Evolutionary conservation across 2,888 invertebrate species (phyloP).

Genomic region (Cremastobaeus sp.): DNA sequence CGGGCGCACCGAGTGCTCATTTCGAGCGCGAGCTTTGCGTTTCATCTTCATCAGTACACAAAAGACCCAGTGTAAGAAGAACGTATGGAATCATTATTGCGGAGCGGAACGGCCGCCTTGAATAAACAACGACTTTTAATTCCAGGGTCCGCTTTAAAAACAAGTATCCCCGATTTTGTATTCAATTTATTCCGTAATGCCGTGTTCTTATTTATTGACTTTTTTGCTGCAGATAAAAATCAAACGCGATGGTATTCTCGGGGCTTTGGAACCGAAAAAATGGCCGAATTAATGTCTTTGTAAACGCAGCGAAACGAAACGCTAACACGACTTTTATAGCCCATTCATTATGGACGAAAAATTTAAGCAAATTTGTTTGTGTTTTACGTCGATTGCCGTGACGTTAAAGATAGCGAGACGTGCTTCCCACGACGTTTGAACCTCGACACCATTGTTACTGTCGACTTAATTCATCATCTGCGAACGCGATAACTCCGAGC

Average conservation of each 20-base stretch:
- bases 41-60: conserved; percentile 42
- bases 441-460: conserved; percentile 17
- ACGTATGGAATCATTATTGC: conserved; percentile 31
- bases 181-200: conserved; percentile 6
- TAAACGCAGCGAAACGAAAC: conserved; percentile 22
- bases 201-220: conserved; percentile 1
- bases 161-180: conserved; percentile 4
- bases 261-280: not conserved
- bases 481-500: conserved; percentile 41
- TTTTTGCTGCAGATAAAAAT: conserved; percentile 6
- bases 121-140: conserved; percentile 5
- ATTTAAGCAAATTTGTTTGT: conserved; percentile 31
- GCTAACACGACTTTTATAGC: conserved; percentile 24
- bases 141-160: conserved; percentile 4
- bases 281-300: conserved; percentile 24
- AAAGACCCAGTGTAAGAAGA: conserved; percentile 19
- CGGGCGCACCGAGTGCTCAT: conserved; percentile 13
- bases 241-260: conserved; percentile 2
- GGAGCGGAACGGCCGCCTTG: not conserved
- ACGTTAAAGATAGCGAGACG: conserved; percentile 40
- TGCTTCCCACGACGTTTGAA: conserved; percentile 34
- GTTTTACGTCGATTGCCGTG: conserved; percentile 23
- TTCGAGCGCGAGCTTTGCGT: conserved; percentile 26
- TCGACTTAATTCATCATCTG: conserved; percentile 51
- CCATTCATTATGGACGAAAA: conserved; percentile 32